Conservation (phyloP, 2,888 invertebrate species). For the Drosophila subquinaria region DNA sequence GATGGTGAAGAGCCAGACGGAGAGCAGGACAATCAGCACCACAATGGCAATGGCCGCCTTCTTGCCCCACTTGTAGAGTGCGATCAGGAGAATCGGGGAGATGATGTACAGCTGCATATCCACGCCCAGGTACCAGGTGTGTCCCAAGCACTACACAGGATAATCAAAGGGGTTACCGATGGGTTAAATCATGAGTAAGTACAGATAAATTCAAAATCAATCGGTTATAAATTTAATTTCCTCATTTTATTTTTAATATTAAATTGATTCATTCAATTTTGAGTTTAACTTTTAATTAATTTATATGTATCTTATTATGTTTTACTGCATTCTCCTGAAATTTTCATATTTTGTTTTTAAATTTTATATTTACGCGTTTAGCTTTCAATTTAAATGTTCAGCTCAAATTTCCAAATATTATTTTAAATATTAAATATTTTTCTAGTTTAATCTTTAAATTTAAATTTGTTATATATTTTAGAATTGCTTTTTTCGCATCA, state of each 20-base stretch:
- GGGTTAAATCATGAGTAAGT: not conserved
- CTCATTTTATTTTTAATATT: too few relatives aligned
- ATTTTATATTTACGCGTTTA: too few relatives aligned
- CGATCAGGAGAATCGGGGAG: conserved; percentile 86
- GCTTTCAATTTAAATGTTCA: too few relatives aligned
- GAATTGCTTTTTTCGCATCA: not conserved
- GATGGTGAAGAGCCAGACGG: conserved; percentile 55
- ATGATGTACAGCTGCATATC: conserved; percentile 87
- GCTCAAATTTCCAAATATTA: too few relatives aligned
- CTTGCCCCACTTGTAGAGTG: conserved; percentile 83
- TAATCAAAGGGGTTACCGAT: not conserved
- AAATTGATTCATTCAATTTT: too few relatives aligned
- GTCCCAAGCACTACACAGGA: conserved; percentile 85
- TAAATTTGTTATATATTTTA: not conserved
- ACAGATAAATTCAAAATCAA: too few relatives aligned
- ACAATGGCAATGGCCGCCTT: conserved; percentile 58
- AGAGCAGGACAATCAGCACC: conserved; percentile 62
- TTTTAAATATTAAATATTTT: too few relatives aligned
- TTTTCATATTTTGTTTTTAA: too few relatives aligned
- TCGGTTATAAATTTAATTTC: too few relatives aligned
- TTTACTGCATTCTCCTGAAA: too few relatives aligned
- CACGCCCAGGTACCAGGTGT: conserved; percentile 87
- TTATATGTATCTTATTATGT: too few relatives aligned
- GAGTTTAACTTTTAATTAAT: too few relatives aligned
- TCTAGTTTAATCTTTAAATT: not conserved